Conservation (phyloP, 1,140 invertebrate species). For the Rhopalosiphum padi region DNA sequence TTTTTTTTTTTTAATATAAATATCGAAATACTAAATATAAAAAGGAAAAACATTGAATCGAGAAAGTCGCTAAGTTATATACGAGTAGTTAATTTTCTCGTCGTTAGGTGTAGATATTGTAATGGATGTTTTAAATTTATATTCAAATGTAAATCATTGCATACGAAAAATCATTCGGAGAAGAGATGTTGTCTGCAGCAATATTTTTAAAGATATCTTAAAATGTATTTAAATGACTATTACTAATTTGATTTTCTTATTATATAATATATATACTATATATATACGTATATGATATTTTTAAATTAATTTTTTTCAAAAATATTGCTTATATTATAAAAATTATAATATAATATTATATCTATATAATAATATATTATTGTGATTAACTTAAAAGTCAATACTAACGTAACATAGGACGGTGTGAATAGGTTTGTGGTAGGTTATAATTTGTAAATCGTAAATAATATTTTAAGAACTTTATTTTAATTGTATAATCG, state of each 20-base stretch:
- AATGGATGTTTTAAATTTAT: too few relatives aligned
- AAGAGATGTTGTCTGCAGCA: too few relatives aligned
- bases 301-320: not conserved
- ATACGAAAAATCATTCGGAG: too few relatives aligned
- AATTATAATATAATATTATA: not conserved
- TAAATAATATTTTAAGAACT: slow-evolving; percentile 33
- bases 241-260: not conserved
- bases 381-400: not conserved
- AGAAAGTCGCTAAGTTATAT: too few relatives aligned
- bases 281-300: not conserved
- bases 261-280: not conserved
- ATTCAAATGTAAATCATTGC: too few relatives aligned
- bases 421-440: not conserved
- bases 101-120: too few relatives aligned
- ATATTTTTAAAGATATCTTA: too few relatives aligned
- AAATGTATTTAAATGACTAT: too few relatives aligned
- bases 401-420: not conserved
- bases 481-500: slow-evolving; percentile 39
- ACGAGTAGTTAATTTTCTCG: too few relatives aligned
- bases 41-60: too few relatives aligned
- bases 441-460: not conserved
- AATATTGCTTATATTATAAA: not conserved
- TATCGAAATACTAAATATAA: too few relatives aligned
- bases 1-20: too few relatives aligned
- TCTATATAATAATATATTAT: not conserved